Evolutionary conservation across 2,113 vertebrate species (phyloP), one percentile per base, ranked within the genome.

Genomic region (Spizaetus ornatus): DNA sequence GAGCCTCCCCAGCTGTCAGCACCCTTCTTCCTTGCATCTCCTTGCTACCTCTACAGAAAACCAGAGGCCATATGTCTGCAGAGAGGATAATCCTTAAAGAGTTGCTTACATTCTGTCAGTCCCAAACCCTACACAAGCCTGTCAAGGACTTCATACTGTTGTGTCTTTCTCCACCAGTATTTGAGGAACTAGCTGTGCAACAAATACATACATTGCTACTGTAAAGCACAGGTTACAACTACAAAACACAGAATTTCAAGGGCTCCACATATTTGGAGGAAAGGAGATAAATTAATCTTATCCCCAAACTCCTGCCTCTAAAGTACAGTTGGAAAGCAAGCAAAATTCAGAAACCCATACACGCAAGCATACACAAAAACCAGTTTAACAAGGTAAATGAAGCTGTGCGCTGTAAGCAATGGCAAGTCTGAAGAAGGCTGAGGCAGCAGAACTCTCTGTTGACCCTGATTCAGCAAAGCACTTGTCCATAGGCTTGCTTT

Each of bases 401-500:
- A 82, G 62, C 59, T 42, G 14, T 34, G 29, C 0, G 0, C 58
- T 76, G 67, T 53, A 67, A 87, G 61, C 77, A 80, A n/a, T 29
- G 32, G 59, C 0, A 3, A 65, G 65, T 11, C 67, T 63, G 63
- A 65, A 82, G 69, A 85, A 47, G 32, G 81, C 77, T 86, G 91
- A 96, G n/a, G 31, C 59, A 86, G 86, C 93, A 92, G 63, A 90
- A 71, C 43, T 67, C 53, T 45, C 50, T 36, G 18, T 16, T 82
- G 73, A 67, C 40, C 20, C 59, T 94, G 58, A 87, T 31, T 90
- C 70, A 93, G 92, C 80, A 83, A 81, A 88, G n/a, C 42, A 10
- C 38, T 73, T 78, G 43, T 62, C 79, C 53, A 19, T 2, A n/a
- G 16, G 17, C 58, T 90, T 83, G 59, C 25, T 66, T 86, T 71